Evolutionary conservation across 2,797 vertebrate genomes (phyloP), one percentile per base, ranked within the genome.

Genomic region (Melanotaenia boesemani): DNA sequence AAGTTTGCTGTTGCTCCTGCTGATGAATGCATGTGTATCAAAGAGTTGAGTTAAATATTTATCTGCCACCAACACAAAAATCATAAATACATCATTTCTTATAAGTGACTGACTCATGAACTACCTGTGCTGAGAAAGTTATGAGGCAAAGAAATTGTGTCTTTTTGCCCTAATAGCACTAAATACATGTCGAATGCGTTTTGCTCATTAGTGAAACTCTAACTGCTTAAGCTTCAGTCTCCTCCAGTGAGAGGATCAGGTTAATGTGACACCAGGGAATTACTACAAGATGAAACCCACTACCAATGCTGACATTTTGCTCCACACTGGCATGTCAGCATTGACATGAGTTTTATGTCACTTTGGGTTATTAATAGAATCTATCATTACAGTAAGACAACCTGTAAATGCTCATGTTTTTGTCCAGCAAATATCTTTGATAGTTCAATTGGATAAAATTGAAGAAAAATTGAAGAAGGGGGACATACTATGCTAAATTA

Each of bases 321-420:
- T 84, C 70, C 76, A 70, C 78, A 46, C 37, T 66, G 70, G 36
- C 71, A 70, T 71, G 79, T 73, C 87, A 89, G 58, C 34, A 10
- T 81, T 74, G 74, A 18, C 65, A 80, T 68, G 76, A 87, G 61
- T 82, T 80, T 88, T 76, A 30, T 86, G 67, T 81, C 39, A 57
- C 83, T 63, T 24, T 55, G 58, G 61, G 70, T 50, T 94, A 93
- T 92, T 90, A 91, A 93, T 92, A 93, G 91, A 87, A 78, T 30
- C 67, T 55, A 16, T 70, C 66, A 76, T 77, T 89, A 86, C 75
- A 84, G 73, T 81, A 84, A 83, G 77, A 85, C 69, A 73, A 87
- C 86, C 86, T 91, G 82, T 87, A 87, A 84, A 81, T 64, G 54
- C 52, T 82, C 72, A 12, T 0, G 15, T 75, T 86, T 70, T 28